phyloP scores from a whole-genome alignment of 2,113 vertebrate genomes.

The Deroptyus accipitrinus region DNA sequence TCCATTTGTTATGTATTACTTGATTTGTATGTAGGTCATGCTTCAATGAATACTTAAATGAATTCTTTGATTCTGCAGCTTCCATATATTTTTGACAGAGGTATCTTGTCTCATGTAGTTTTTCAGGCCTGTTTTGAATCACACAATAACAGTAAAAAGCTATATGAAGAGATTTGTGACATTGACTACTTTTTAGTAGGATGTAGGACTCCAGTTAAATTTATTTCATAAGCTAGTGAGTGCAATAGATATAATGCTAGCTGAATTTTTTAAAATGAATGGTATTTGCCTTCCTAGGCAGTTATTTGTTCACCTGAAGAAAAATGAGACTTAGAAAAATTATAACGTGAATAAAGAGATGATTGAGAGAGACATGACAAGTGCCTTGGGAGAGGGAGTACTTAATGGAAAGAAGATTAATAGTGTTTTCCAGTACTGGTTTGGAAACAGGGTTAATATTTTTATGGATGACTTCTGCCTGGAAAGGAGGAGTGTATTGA shows the following conservation, averaged over 20 bases:
- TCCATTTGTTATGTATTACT: neutral
- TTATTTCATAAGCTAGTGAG: neutral
- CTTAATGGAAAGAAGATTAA: neutral
- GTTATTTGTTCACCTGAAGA: neutral
- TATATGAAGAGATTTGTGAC: neutral
- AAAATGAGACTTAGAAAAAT: neutral
- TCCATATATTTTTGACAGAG: neutral
- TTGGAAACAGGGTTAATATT: neutral
- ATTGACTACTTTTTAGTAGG: neutral
- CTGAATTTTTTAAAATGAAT: neutral
- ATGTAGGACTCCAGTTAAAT: neutral
- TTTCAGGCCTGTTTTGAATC: neutral
- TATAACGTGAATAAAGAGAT: neutral
- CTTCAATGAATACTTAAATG: neutral
- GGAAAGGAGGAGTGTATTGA: neutral
- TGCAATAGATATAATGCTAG: neutral
- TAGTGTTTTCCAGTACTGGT: neutral
- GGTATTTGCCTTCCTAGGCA: neutral
- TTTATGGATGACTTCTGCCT: neutral
- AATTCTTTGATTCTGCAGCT: neutral
- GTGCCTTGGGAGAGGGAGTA: neutral
- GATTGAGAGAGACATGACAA: neutral
- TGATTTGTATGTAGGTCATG: neutral
- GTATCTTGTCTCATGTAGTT: neutral
- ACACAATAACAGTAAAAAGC: neutral